These are phyloP conservation scores for Chrysoperla carnea DNA, from an alignment of 1,140 invertebrate species.

Conservation along the genomic window DNA sequence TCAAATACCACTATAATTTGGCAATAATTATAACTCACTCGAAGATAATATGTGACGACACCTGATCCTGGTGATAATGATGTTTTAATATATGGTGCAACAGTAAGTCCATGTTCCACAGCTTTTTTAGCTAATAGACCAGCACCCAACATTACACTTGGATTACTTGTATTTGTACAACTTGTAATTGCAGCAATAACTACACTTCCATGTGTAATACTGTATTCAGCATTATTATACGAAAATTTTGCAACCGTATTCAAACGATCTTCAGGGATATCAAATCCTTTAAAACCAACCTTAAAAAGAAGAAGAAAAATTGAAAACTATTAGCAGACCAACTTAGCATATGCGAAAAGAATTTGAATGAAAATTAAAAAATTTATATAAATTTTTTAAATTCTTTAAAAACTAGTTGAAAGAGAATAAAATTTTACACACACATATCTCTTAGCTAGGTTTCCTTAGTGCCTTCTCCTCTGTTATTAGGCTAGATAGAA, in stretches of 20 bases:
- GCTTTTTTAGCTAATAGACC: slow-evolving; percentile 91
- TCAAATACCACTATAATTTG: not conserved
- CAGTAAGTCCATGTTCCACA: slow-evolving; percentile 72
- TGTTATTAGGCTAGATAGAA: too few species aligned
- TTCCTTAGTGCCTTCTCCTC: too few species aligned
- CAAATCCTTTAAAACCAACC: slow-evolving; percentile 93
- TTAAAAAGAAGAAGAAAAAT: slow-evolving; percentile 20
- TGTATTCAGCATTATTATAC: slow-evolving; percentile 66
- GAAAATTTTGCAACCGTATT: slow-evolving; percentile 49
- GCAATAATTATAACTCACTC: slow-evolving; percentile 32
- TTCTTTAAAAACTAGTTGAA: too few species aligned
- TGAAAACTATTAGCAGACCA: not conserved
- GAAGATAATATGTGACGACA: slow-evolving; percentile 92
- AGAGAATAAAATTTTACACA: slow-evolving; percentile 11
- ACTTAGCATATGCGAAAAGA: too few species aligned
- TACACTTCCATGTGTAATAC: slow-evolving; percentile 80
- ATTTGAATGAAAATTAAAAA: too few species aligned
- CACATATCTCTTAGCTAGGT: too few species aligned
- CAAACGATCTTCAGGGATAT: slow-evolving; percentile 50
- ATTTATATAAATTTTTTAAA: too few species aligned
- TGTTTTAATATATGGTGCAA: slow-evolving; percentile 91
- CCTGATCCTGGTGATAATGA: slow-evolving; percentile 92
- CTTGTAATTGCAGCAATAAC: slow-evolving; percentile 96
- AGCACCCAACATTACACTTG: slow-evolving; percentile 91
- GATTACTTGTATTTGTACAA: slow-evolving; percentile 97